Evolutionary conservation across 2,113 vertebrate species (phyloP).

Genomic region (Castor canadensis): DNA sequence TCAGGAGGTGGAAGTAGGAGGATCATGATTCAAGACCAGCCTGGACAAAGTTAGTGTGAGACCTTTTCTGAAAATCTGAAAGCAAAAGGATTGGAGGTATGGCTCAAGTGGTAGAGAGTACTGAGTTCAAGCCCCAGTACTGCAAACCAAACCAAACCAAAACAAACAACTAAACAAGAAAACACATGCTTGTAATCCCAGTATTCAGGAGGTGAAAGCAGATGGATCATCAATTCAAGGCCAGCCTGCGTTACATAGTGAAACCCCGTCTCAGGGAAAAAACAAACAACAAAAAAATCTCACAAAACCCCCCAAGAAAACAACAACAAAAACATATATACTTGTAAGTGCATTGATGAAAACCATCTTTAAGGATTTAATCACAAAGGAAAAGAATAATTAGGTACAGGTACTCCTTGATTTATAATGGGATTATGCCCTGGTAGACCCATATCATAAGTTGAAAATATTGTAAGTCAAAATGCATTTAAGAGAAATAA

Average conservation of each 20-base stretch:
- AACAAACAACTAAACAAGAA: no score
- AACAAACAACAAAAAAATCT: no score
- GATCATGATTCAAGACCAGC: no score
- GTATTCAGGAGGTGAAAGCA: not conserved
- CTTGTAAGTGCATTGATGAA: not conserved
- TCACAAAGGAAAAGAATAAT: not conserved
- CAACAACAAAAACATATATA: not conserved
- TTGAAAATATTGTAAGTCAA: not conserved
- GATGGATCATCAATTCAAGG: not conserved
- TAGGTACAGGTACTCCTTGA: not conserved
- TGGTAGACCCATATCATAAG: not conserved
- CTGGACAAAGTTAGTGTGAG: no score
- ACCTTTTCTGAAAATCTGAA: no score
- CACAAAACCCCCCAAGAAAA: not conserved
- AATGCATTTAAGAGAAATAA: not conserved
- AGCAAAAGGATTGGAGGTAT: no score
- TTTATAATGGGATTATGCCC: not conserved
- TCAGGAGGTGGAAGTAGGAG: no score
- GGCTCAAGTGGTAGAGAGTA: no score
- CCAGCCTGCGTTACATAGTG: not conserved
- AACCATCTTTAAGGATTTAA: not conserved
- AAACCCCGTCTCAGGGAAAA: not conserved
- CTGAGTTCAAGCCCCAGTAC: no score
- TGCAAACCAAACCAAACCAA: no score
- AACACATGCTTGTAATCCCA: not conserved